Evolutionary conservation across 1,140 invertebrate genomes (phyloP), one percentile per base, ranked within the genome.

Genomic region (Ruditapes philippinarum): DNA sequence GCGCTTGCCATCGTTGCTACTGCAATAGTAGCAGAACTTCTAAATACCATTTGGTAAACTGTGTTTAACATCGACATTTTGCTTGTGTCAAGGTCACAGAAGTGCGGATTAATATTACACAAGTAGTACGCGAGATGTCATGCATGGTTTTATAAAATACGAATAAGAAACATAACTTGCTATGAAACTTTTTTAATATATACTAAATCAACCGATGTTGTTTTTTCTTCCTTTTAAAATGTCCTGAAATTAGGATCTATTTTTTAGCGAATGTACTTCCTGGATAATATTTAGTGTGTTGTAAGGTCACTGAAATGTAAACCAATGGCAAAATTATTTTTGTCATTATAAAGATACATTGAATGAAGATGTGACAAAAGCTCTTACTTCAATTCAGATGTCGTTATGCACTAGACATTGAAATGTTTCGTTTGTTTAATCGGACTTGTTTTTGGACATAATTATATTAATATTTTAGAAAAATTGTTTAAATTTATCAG

Each of bases 191-290:
- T 11, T 9, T 11, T 11, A 12, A 51, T 9, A 9, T 22, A 51
- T 11, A 51, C 22, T 51, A 22, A 51, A 51, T 11, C 49, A 51
- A 51, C 49, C 22, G 22, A 22, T 51, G 49, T 9, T 51, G 22
- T 51, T 51, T 51, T 22, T 51, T 51, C 49, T 51, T 51, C 49
- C 49, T 11, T 11, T 51, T 51, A 51, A n/a, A n/a, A n/a, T n/a
- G n/a, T n/a, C n/a, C n/a, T n/a, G n/a, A n/a, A n/a, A 12, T 54
- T 57, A n/a, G 28, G 45, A 78, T 45, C 74, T 51, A 51, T 28
- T 36, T 78, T 78, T 22, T 9, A 25, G 74, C 74, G 74, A 36
- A 33, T 78, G 54, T 51, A 78, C 33, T 78, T 78, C 74, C 74
- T 51, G n/a, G 7, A 42, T 40, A 4, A 3, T 40, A 25, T n/a